Evolutionary conservation across 2,888 invertebrate genomes (phyloP), one percentile per base, ranked within the genome.

Genomic region (Orchestes rusci): DNA sequence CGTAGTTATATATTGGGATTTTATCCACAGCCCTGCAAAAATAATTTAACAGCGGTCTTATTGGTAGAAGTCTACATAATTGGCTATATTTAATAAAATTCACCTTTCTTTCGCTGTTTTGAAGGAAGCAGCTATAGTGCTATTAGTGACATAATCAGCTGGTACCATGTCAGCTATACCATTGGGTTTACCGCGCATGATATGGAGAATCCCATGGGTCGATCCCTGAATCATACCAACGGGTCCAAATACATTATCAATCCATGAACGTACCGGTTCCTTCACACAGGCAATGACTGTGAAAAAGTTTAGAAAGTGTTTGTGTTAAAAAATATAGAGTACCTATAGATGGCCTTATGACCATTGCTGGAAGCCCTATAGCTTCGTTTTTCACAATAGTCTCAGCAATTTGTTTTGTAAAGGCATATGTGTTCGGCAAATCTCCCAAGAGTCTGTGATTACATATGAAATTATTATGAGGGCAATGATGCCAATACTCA

Each of bases 181-280:
- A 1, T 71, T 60, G 3, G 54, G 53, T 42, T 74, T 68, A 20
- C 75, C 74, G 41, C 73, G 68, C 64, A 80, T 70, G 7, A 74
- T 72, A 35, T 75, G 71, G 32, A 82, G 56, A 2, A 82, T 59
- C 2, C 82, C 81, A 36, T 75, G 1, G 1, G 37, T 47, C 7
- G 37, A 63, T 4, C 72, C 73, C 5, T 71, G 61, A 3, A 69
- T 71, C 0, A 69, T 70, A 16, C 72, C 82, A 49, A 80, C 80
- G 1, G 82, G 79, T 43, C 85, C 85, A 57, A 84, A 84, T 1
- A 80, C 75, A 53, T 82, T 85, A 67, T 85, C 84, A 4, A 82
- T 78, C 84, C 84, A 86, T 2, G 82, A 82, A 39, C 76, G 63
- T 0, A 77, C 63, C 0, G 79, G 79, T 38, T 79, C 78, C 29